These are phyloP conservation scores for Troglohyphantes excavatus DNA, from an alignment of 2,888 invertebrate genomes.

Conservation along the genomic window DNA sequence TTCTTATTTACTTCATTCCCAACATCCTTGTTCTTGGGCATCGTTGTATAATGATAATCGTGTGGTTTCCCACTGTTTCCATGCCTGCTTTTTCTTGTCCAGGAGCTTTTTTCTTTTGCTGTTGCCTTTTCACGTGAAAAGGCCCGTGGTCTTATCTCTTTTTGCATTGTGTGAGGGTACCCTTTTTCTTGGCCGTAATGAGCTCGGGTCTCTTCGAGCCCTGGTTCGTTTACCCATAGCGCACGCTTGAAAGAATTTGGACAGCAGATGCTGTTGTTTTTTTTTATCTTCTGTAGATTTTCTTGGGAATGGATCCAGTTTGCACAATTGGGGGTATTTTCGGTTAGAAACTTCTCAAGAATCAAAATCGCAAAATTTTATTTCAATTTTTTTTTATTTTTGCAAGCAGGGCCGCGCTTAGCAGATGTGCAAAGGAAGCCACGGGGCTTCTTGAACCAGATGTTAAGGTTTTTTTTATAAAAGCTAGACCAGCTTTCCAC, in stretches of 20 bases:
- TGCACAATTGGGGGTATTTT: neutral
- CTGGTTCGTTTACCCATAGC: neutral
- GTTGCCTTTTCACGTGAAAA: neutral
- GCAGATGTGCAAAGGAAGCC: no score
- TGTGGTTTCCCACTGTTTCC: slow-evolving; percentile 32
- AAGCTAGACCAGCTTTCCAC: no score
- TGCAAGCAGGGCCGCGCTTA: no score
- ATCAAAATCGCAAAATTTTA: no score
- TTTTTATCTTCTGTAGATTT: neutral
- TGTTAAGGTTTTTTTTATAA: no score
- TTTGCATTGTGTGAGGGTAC: neutral
- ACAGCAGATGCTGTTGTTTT: neutral
- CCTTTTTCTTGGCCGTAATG: neutral
- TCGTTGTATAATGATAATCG: slow-evolving; percentile 35
- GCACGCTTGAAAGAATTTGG: slow-evolving; percentile 1
- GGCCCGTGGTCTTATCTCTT: neutral
- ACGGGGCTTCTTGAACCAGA: no score
- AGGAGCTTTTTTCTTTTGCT: neutral
- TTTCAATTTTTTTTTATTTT: no score
- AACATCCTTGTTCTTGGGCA: slow-evolving; percentile 63
- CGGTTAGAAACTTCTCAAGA: no score
- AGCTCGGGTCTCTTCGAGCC: neutral
- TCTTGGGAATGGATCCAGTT: neutral
- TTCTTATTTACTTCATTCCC: slow-evolving; percentile 30
- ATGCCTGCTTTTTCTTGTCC: slow-evolving; percentile 27